A percentile compares a stretch with the other conserved stretches of the same genome.
These are phyloP conservation scores for Pteruthius melanotis DNA, from an alignment of 2,113 vertebrate genomes.

Conservation along the genomic window DNA sequence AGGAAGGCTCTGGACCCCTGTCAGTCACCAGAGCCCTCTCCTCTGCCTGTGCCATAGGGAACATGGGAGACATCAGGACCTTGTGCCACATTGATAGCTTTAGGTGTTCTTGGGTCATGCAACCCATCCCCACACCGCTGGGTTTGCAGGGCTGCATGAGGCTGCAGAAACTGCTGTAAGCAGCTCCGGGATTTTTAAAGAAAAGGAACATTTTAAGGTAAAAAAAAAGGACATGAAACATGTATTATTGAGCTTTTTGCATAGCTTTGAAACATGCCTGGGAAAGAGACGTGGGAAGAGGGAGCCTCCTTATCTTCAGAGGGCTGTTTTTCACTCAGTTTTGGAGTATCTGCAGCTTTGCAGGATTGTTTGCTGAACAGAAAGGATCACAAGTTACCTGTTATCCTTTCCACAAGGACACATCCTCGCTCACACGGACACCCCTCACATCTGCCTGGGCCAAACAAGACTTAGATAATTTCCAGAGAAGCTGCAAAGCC, in stretches of 20 bases:
- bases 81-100: not conserved
- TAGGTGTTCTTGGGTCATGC: not conserved
- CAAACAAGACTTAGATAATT: not conserved
- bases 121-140: not conserved
- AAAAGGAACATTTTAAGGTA: not conserved
- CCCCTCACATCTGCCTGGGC: not conserved
- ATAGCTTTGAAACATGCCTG: not conserved
- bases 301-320: constrained; percentile 14
- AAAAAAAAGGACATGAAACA: accelerated
- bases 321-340: not conserved
- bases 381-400: not conserved
- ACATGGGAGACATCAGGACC: not conserved
- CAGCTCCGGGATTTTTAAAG: not conserved
- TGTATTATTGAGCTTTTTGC: not conserved
- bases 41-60: not conserved
- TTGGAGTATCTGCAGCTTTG: not conserved
- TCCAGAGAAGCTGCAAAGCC: not conserved
- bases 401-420: constrained; percentile 26
- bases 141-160: not conserved
- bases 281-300: not conserved
- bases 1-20: not conserved
- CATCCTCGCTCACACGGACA: not conserved
- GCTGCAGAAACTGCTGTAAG: not conserved
- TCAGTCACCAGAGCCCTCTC: not conserved
- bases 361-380: not conserved